Evolutionary conservation across 2,888 invertebrate species (phyloP), one percentile per base, ranked within the genome.

Genomic region (Caenorhabditis sp.): DNA sequence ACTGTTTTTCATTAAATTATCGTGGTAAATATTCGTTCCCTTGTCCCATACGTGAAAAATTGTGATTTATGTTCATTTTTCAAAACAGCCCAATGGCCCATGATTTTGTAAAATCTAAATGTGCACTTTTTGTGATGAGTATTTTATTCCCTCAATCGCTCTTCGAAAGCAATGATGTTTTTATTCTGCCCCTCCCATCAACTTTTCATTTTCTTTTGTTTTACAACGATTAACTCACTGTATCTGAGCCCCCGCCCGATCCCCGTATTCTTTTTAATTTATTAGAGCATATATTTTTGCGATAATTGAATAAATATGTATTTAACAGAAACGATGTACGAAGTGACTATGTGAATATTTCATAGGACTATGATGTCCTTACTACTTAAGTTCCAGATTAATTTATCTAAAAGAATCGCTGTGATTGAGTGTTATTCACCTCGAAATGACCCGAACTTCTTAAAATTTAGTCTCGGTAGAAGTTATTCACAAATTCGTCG

Each of bases 321-420:
- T 54, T 54, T 23, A 53, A 23, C 25, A 54, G n/a, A 26, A 26
- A 61, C 60, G 31, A 50, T 64, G 63, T 64, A 64, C 66, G 67
- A 59, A 36, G 25, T 62, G 56, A 66, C n/a, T 63, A 71, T 63
- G 63, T 71, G 70, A 67, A 63, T 67, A 59, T 63, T 71, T 63
- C 52, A 63, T 53, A 54, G 14, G 25, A 20, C 23, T n/a, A 12
- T 54, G 10, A 23, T n/a, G 14, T 62, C 43, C 54, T 64, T 64
- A 31, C 8, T 59, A 36, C 7, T 12, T 1, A 31, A 31, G 10
- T 31, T 31, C 10, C 31, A 31, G 31, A 10, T 10, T 7, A 31
- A 31, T 10, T 31, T 31, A 10, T 31, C 4, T 10, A 31, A 31
- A 31, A 31, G 10, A 31, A 31, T 10, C 31, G n/a, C n/a, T n/a